Evolutionary conservation across 2,888 invertebrate genomes (phyloP), one percentile per base, ranked within the genome.

Genomic region (Diaprepes abbreviatus): DNA sequence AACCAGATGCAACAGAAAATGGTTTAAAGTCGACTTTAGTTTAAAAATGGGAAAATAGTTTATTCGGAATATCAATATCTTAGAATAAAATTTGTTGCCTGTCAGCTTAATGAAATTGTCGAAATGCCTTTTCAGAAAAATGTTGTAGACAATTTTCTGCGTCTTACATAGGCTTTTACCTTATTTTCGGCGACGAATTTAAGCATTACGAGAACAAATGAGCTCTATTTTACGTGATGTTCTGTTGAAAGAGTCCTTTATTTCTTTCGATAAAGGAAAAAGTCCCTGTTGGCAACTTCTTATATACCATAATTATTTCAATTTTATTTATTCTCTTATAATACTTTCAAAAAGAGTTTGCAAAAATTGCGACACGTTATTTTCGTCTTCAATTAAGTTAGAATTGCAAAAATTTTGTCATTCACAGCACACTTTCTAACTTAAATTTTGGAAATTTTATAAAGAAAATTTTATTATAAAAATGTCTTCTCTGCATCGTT

Each of bases 171-270:
- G 33, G 33, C 33, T 54, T 31, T 17, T 16, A 35, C 52, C 48
- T 31, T 54, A 54, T 54, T 33, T 33, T 31, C 33, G 17, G 33
- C 28, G 52, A 33, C 52, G 17, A 52, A 54, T 33, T 54, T 54
- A 17, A 24, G 6, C 33, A 35, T 17, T 33, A 40, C 17, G 40
- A 16, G 9, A 9, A 54, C 33, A 54, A 54, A 54, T 54, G 52
- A 54, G 28, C 17, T 24, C 16, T 31, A 31, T 31, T 31, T 52
- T 52, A 52, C 33, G 33, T 54, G 52, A 54, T 9, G 16, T 21
- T 10, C 16, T 17, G 33, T 9, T 6, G 52, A 35, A 14, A 33
- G 52, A 33, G 6, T 16, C 6, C 52, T 54, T 31, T 50, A 28
- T 50, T 54, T 54, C 16, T 54, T 54, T 28, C 17, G 17, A 33